Conservation (phyloP, 2,113 vertebrate species). For the Tetraodon nigroviridis region DNA sequence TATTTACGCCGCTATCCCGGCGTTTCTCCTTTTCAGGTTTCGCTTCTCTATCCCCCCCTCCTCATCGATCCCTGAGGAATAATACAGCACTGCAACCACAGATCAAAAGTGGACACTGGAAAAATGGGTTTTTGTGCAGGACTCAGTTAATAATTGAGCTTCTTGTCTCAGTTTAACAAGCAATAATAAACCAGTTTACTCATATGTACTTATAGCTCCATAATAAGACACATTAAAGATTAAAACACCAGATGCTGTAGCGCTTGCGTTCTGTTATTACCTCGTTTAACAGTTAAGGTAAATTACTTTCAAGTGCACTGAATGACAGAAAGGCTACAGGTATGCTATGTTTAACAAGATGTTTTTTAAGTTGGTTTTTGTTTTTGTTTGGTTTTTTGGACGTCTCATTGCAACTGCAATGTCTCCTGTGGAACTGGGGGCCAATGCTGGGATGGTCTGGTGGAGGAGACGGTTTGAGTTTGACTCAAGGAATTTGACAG, state of each 20-base stretch:
- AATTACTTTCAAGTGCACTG: constrained; percentile 52
- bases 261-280: constrained; percentile 61
- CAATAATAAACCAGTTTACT: too few relatives aligned
- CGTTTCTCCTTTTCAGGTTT: constrained; percentile 27
- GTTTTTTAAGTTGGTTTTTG: constrained; percentile 22
- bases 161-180: too few relatives aligned
- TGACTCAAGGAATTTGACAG: too few relatives aligned
- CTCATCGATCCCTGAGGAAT: constrained; percentile 23
- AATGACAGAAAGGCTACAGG: constrained; percentile 40
- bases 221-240: constrained; percentile 41
- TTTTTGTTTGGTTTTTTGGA: constrained; percentile 40
- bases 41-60: neutral
- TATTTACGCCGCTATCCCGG: constrained; percentile 57
- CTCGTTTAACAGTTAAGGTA: constrained; percentile 33
- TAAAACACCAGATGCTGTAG: constrained; percentile 35
- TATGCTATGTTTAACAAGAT: neutral
- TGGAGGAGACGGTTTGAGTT: constrained; percentile 15
- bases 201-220: constrained; percentile 17
- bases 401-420: constrained; percentile 1
- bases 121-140: neutral
- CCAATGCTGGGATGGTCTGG: constrained; percentile 20
- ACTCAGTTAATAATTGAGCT: too few relatives aligned
- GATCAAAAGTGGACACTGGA: neutral
- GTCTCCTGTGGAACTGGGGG: constrained; percentile 36
- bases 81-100: constrained; percentile 18